Conservation (phyloP, 2,888 invertebrate species). For the Drosophila diplacantha region DNA sequence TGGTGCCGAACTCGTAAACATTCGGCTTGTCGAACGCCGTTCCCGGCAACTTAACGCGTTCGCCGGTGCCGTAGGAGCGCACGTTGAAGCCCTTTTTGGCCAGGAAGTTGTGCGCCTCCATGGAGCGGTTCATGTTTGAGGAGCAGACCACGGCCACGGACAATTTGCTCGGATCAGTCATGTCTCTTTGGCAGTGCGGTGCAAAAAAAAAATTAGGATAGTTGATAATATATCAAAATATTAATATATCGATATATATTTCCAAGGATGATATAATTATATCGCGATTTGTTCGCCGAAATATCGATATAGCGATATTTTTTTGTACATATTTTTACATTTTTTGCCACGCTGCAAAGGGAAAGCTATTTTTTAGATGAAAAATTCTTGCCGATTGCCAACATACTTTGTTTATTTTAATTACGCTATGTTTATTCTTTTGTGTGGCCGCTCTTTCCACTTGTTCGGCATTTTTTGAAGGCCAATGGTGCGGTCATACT, state of each 20-base stretch:
- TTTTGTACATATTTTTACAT: too few species aligned
- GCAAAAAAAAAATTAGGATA: constrained; percentile 4
- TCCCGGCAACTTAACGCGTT: constrained; percentile 97
- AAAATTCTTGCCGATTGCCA: too few species aligned
- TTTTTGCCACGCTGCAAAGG: too few species aligned
- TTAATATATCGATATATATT: not conserved
- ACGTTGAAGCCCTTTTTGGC: constrained; percentile 98
- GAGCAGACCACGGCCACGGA: constrained; percentile 98
- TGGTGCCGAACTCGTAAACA: constrained; percentile 96
- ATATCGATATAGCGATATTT: not conserved
- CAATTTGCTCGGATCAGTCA: constrained; percentile 79
- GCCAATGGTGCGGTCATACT: too few species aligned
- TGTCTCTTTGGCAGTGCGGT: constrained; percentile 64
- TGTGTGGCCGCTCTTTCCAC: too few species aligned
- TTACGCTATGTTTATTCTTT: too few species aligned
- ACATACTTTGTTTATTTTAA: too few species aligned
- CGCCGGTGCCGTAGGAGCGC: constrained; percentile 94
- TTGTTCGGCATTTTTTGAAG: too few species aligned
- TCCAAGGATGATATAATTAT: too few species aligned
- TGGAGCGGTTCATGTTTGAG: constrained; percentile 99
- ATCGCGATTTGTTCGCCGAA: not conserved
- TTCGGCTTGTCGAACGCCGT: constrained; percentile 95
- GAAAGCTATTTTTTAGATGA: too few species aligned
- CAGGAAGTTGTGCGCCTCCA: constrained; percentile 99
- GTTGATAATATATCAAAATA: not conserved